phyloP scores from a whole-genome alignment of 1,140 invertebrate species.

The Lepidostoma basale region DNA sequence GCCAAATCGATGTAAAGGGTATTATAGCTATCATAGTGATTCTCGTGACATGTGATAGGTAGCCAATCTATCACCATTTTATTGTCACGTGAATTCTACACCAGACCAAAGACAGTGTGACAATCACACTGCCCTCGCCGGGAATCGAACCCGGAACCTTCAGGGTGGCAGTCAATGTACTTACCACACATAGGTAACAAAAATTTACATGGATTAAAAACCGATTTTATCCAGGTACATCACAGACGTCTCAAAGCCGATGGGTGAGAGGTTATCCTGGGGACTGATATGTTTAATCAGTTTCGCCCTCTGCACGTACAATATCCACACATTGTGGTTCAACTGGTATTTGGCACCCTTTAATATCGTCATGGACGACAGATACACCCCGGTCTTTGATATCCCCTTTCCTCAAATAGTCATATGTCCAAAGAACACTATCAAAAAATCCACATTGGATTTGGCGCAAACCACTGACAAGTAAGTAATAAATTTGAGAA shows the following conservation, averaged over 20 bases:
- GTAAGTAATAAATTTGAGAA: constrained; percentile 2
- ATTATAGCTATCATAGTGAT: too few relatives aligned
- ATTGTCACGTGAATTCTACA: too few relatives aligned
- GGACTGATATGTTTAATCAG: constrained; percentile 52
- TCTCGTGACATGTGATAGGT: too few relatives aligned
- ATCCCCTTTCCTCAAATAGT: constrained; percentile 57
- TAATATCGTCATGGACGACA: constrained; percentile 56
- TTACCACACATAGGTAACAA: too few relatives aligned
- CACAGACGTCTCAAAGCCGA: constrained; percentile 53
- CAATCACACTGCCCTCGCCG: too few relatives aligned
- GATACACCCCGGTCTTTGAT: constrained; percentile 57
- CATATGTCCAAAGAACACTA: constrained; percentile 54
- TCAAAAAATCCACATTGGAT: constrained; percentile 50
- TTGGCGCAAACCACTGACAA: constrained; percentile 16
- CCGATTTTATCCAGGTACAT: constrained; percentile 50
- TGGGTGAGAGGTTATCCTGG: constrained; percentile 52
- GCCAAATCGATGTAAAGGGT: too few relatives aligned
- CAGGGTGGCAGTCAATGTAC: too few relatives aligned
- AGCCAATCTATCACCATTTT: too few relatives aligned
- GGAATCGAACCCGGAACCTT: too few relatives aligned
- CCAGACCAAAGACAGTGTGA: too few relatives aligned
- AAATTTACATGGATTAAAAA: too few relatives aligned
- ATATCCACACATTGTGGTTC: constrained; percentile 51
- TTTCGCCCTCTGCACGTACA: constrained; percentile 51
- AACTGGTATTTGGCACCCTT: constrained; percentile 55